A percentile compares a stretch with the other conserved stretches of the same genome.
phyloP scores from a whole-genome alignment of 2,888 invertebrate species.

The Caenorhabditis drosophilae region DNA sequence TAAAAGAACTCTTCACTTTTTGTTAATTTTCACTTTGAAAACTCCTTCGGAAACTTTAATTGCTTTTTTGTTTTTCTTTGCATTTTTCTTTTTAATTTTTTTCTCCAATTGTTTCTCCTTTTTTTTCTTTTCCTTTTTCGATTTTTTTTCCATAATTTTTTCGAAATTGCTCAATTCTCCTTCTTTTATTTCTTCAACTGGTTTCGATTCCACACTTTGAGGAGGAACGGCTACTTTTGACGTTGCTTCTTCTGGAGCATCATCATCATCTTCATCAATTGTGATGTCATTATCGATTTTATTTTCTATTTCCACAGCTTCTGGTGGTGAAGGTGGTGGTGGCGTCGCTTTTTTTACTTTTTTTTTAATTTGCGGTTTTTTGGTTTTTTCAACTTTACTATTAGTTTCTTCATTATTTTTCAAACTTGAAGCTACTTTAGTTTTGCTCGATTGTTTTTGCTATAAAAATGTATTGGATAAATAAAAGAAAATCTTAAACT shows the following conservation, averaged over 20 bases:
- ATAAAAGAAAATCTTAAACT: no score
- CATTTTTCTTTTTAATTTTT: constrained; percentile 8
- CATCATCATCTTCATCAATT: neutral
- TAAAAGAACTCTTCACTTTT: constrained; percentile 6
- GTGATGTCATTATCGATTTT: neutral
- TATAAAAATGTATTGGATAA: no score
- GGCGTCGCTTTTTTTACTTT: neutral
- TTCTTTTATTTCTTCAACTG: neutral
- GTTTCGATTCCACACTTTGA: constrained; percentile 3
- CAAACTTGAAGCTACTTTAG: constrained; percentile 1
- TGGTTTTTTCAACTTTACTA: neutral
- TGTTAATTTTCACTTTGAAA: constrained; percentile 27
- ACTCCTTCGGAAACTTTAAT: constrained; percentile 20
- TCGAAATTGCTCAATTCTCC: constrained; percentile 8
- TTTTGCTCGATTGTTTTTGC: neutral
- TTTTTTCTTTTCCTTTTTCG: constrained; percentile 7
- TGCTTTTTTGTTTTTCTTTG: neutral
- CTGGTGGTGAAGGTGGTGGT: neutral
- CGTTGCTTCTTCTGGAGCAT: neutral
- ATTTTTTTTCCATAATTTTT: constrained; percentile 22
- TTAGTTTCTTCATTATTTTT: constrained; percentile 5
- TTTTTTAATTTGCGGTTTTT: neutral
- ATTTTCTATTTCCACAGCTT: neutral
- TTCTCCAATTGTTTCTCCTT: constrained; percentile 21
- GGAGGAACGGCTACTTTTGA: constrained; percentile 1